Evolutionary conservation across 2,797 vertebrate genomes (phyloP).

Genomic region (Epinephelus awoara): DNA sequence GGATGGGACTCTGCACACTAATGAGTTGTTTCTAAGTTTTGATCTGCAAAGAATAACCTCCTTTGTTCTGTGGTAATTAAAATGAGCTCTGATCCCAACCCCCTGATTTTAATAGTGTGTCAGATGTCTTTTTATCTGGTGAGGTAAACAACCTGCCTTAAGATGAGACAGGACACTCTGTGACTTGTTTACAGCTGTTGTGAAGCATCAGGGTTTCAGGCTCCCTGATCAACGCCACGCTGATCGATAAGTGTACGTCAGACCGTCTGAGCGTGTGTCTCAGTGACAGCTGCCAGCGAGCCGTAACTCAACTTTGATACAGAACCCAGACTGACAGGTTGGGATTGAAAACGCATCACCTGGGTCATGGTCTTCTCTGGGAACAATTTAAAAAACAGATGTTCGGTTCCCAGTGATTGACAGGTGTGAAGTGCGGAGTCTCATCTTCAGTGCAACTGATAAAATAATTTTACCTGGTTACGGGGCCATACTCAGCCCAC

Average conservation of each 20-base stretch:
- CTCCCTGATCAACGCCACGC: neutral
- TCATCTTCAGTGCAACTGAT: neutral
- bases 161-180: neutral
- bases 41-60: neutral
- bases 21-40: neutral
- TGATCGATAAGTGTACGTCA: neutral
- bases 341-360: neutral
- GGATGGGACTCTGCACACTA: neutral
- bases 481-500: too few species aligned
- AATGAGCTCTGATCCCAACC: neutral
- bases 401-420: neutral
- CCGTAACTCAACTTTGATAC: neutral
- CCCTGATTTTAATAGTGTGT: neutral
- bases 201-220: neutral
- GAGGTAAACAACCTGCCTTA: neutral
- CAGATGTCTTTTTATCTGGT: neutral
- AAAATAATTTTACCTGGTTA: neutral
- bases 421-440: neutral
- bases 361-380: neutral
- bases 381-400: neutral
- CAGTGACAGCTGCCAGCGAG: neutral
- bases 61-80: neutral
- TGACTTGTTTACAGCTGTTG: neutral
- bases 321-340: neutral
- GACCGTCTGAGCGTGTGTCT: neutral